Evolutionary conservation across 2,113 vertebrate species (phyloP), one percentile per base, ranked within the genome.

Genomic region (Syngnathus scovelli): DNA sequence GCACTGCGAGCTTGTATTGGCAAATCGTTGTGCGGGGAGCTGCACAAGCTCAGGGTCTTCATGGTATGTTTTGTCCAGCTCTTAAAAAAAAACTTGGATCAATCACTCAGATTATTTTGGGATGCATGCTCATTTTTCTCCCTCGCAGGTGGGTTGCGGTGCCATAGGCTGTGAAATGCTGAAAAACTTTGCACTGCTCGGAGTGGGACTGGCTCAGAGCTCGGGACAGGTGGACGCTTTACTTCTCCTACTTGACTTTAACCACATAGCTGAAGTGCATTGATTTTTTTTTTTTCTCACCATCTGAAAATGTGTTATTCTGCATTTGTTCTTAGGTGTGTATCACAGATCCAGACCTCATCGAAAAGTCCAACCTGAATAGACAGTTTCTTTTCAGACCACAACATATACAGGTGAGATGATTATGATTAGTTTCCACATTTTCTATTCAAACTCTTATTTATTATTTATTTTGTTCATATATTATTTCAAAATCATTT

Each of bases 111-210:
- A 10, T 51, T 55, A 21, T n/a, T 36, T 64, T 59, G 19, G 15
- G 66, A 8, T 75, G 1, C 59, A 36, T 11, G 5, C 9, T 0
- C 6, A 7, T 44, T 61, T 15, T 62, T 27, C 62, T 44, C 19
- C 39, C 23, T 44, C 61, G 18, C 79, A 99, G 96, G 94, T 99
- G 81, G 97, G 96, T 62, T 99, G 96, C 78, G 97, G 97, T 67
- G 97, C 97, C 0, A 99, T 99, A 75, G 97, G 97, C 69, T 99
- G 97, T 85, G 97, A 99, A 92, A 99, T 99, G 97, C 88, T 99
- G 60, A 99, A 99, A 87, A 99, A 99, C 85, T 94, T 98, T 67
- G 95, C 96, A 7, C 90, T 99, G 70, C 93, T 99, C 59, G 97
- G 97, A 64, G 94, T 97, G 27, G 94, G 95, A 69, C 87, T 93